A percentile compares a stretch with the other conserved stretches of the same genome.
phyloP scores from a whole-genome alignment of 2,888 invertebrate genomes.

The Philonicus albiceps region DNA sequence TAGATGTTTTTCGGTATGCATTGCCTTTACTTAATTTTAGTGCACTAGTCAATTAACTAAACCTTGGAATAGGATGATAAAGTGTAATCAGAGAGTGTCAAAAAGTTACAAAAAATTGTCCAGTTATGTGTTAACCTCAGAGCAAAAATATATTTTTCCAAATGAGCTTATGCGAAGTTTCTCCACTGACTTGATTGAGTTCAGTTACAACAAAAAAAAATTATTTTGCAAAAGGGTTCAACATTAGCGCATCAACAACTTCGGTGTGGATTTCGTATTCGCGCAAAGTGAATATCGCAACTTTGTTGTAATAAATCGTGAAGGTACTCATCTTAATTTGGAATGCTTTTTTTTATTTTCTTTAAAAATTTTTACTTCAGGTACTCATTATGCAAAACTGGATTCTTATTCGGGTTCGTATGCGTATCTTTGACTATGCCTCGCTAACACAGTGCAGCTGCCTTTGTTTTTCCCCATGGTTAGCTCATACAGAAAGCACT shows the following conservation, averaged over 20 bases:
- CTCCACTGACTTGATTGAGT: neutral
- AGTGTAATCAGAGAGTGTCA: neutral
- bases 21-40: neutral
- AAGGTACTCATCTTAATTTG: neutral
- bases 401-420: neutral
- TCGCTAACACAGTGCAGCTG: neutral
- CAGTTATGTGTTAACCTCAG: neutral
- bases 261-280: neutral
- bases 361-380: neutral
- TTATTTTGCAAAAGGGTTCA: neutral
- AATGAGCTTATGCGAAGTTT: neutral
- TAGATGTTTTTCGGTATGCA: neutral
- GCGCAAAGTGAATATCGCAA: neutral
- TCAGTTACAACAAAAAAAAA: neutral
- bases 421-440: neutral
- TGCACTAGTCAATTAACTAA: neutral
- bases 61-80: neutral
- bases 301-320: neutral
- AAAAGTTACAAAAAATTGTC: neutral
- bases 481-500: neutral
- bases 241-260: neutral
- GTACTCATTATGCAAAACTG: slow-evolving; percentile 2
- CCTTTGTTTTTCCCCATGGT: neutral
- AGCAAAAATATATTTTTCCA: neutral
- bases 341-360: neutral